Conservation (phyloP, 2,888 invertebrate species). For the Lycophotia porphyrea region DNA sequence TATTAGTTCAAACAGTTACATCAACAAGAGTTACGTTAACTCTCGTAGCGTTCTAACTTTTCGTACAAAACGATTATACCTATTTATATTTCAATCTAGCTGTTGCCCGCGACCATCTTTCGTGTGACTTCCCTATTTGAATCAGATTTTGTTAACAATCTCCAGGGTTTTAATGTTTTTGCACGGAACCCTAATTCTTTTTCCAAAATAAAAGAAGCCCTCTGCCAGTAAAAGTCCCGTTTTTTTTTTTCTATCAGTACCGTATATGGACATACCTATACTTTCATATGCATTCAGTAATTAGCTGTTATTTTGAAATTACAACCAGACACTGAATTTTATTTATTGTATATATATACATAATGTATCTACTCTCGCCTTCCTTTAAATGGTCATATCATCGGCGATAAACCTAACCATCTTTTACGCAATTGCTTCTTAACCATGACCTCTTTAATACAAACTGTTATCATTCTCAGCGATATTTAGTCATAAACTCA, state of each 20-base stretch:
- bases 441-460: conserved; percentile 42
- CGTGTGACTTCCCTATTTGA: too few species aligned
- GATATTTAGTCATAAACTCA: conserved; percentile 15
- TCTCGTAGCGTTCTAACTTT: neutral
- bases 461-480: conserved; percentile 23
- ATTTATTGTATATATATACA: neutral
- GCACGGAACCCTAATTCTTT: too few species aligned
- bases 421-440: conserved; percentile 18
- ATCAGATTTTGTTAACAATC: too few species aligned
- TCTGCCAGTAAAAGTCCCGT: too few species aligned
- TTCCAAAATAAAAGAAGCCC: too few species aligned
- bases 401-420: conserved; percentile 7
- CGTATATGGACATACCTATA: too few species aligned
- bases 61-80: neutral
- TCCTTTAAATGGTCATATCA: neutral
- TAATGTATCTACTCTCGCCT: conserved; percentile 17
- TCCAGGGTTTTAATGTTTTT: too few species aligned
- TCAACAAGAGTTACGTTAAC: neutral
- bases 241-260: too few species aligned
- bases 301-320: too few species aligned
- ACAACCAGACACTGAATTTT: neutral
- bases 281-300: too few species aligned
- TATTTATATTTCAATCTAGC: neutral
- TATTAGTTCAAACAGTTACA: neutral
- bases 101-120: too few species aligned